Conservation (phyloP, 2,113 vertebrate genomes). For the Dipodomys ordii region DNA sequence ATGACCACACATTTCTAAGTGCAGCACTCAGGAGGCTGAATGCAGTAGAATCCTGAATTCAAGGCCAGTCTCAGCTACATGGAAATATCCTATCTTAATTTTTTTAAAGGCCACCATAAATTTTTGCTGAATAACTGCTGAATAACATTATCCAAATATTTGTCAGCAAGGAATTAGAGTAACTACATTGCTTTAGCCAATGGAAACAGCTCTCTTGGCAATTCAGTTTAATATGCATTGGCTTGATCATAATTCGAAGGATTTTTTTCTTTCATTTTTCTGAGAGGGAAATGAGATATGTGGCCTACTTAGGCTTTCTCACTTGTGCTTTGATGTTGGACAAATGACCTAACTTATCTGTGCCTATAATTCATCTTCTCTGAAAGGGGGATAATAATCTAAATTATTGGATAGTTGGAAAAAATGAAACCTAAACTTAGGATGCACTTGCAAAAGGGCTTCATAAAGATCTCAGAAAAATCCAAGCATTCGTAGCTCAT, state of each 20-base stretch:
- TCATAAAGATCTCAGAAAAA: no score
- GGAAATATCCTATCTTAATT: no score
- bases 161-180: neutral
- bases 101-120: neutral
- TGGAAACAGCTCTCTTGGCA: neutral
- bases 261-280: neutral
- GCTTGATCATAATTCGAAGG: slow-evolving; percentile 7
- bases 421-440: neutral
- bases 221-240: neutral
- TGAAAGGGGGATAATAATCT: neutral
- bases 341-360: neutral
- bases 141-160: slow-evolving; percentile 2
- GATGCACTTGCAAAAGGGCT: slow-evolving; percentile 3
- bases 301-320: neutral
- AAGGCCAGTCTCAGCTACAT: no score
- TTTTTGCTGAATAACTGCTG: neutral
- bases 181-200: neutral
- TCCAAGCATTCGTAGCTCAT: no score
- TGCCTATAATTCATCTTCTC: neutral
- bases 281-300: neutral
- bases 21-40: no score
- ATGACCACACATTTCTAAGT: no score
- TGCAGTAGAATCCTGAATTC: no score
- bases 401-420: neutral
- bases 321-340: neutral